These are phyloP conservation scores for Andrena flavipes DNA, from an alignment of 2,888 invertebrate genomes.

Conservation along the genomic window DNA sequence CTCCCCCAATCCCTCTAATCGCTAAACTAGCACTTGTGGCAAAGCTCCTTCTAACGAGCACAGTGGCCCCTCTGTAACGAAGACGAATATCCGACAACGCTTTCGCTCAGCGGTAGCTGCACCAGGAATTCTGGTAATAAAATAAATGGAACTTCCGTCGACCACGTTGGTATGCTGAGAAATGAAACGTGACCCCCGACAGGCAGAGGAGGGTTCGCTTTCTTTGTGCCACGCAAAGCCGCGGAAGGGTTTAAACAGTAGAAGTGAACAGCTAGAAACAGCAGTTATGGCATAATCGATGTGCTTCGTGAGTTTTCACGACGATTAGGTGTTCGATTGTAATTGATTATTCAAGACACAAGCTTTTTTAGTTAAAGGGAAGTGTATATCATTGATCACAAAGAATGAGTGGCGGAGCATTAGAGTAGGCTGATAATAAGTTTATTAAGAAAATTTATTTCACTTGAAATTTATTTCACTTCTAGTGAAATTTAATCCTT, in stretches of 20 bases:
- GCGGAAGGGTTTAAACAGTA: neutral
- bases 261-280: neutral
- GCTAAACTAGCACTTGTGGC: slow-evolving; percentile 44
- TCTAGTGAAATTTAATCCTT: no score
- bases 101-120: slow-evolving; percentile 7
- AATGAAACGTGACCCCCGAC: slow-evolving; percentile 43
- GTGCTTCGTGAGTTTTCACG: neutral
- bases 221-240: neutral
- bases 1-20: slow-evolving; percentile 30
- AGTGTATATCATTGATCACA: neutral
- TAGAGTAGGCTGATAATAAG: no score
- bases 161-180: slow-evolving; percentile 18
- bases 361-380: neutral
- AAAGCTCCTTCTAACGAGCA: slow-evolving; percentile 40
- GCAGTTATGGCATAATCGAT: neutral
- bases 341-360: neutral
- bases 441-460: no score
- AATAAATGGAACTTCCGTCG: slow-evolving; percentile 47
- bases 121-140: slow-evolving; percentile 32
- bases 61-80: slow-evolving; percentile 48
- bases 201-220: slow-evolving; percentile 22
- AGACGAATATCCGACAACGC: slow-evolving; percentile 34
- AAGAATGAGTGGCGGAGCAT: neutral
- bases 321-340: neutral
- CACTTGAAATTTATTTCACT: no score